Percentiles rank a stretch among this genome's conserved stretches.
Conservation (phyloP, 2,888 invertebrate species). For the Ochropacha duplaris region DNA sequence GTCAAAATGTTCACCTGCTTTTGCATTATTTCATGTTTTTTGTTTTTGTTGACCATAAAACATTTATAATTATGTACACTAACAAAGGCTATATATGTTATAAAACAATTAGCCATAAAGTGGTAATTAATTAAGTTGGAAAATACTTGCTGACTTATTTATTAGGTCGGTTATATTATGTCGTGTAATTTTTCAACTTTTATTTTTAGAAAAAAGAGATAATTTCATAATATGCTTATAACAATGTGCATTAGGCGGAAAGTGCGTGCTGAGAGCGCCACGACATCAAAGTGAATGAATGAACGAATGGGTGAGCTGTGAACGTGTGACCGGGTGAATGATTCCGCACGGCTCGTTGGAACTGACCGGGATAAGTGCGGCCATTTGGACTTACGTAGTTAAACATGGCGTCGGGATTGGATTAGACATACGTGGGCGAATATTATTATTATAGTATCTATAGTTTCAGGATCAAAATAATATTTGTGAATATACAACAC, state of each 20-base stretch:
- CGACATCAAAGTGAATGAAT: slow-evolving; percentile 71
- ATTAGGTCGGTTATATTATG: no score
- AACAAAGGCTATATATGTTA: no score
- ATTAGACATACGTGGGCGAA: slow-evolving; percentile 7
- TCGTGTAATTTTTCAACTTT: not conserved
- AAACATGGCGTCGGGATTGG: slow-evolving; percentile 4
- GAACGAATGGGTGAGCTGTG: slow-evolving; percentile 55
- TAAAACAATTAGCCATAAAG: no score
- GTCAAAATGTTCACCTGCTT: no score
- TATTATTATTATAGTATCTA: not conserved
- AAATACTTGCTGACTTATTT: no score
- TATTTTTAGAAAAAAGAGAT: slow-evolving; percentile 22
- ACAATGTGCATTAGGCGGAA: slow-evolving; percentile 59
- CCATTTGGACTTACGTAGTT: slow-evolving; percentile 21
- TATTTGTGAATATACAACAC: no score
- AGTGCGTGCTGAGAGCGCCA: slow-evolving; percentile 59
- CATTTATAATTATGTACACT: no score
- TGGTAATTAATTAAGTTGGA: no score
- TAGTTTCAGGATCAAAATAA: no score
- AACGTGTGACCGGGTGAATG: slow-evolving; percentile 65
- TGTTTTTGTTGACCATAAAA: no score
- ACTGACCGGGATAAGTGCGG: slow-evolving; percentile 58
- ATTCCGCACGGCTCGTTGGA: slow-evolving; percentile 59
- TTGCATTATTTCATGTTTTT: no score
- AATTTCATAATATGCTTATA: slow-evolving; percentile 50